phyloP scores from a whole-genome alignment of 2,888 invertebrate genomes.

The Drosophila barbarae region DNA sequence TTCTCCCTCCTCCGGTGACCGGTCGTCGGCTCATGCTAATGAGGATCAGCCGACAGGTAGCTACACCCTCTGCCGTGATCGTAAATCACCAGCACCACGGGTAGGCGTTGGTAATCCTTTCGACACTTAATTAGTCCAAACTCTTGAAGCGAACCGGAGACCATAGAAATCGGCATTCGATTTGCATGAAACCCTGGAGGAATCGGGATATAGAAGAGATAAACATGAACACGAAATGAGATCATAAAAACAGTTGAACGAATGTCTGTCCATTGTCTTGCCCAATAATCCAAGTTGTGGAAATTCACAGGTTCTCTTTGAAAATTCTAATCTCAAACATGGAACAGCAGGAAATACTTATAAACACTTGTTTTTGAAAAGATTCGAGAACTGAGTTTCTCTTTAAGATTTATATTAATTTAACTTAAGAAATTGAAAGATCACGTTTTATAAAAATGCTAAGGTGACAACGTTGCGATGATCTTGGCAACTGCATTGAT shows the following conservation, averaged over 20 bases:
- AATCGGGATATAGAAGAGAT: constrained; percentile 1
- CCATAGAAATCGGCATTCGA: constrained; percentile 37
- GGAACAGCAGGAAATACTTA: constrained; percentile 10
- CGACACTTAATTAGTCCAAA: constrained; percentile 62
- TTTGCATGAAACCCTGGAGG: constrained; percentile 7
- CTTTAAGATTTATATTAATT: not conserved
- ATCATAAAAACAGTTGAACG: constrained; percentile 22
- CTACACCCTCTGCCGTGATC: constrained; percentile 3
- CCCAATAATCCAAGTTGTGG: constrained; percentile 27
- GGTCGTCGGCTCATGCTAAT: constrained; percentile 44
- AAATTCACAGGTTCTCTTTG: constrained; percentile 29
- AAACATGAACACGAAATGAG: constrained; percentile 7
- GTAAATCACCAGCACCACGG: constrained; percentile 47
- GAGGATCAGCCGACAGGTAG: constrained; percentile 50
- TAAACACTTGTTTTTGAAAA: not conserved
- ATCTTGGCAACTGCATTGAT: too few relatives aligned
- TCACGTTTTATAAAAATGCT: not conserved
- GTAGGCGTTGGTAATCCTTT: constrained; percentile 62
- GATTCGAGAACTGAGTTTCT: not conserved
- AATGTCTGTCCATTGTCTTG: constrained; percentile 1
- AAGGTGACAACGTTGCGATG: too few relatives aligned
- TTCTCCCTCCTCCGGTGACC: constrained; percentile 33
- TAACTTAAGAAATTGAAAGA: not conserved
- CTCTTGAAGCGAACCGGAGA: constrained; percentile 8
- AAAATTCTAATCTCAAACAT: constrained; percentile 5